phyloP scores from a whole-genome alignment of 2,797 vertebrate species.

The Chrosomus eos region DNA sequence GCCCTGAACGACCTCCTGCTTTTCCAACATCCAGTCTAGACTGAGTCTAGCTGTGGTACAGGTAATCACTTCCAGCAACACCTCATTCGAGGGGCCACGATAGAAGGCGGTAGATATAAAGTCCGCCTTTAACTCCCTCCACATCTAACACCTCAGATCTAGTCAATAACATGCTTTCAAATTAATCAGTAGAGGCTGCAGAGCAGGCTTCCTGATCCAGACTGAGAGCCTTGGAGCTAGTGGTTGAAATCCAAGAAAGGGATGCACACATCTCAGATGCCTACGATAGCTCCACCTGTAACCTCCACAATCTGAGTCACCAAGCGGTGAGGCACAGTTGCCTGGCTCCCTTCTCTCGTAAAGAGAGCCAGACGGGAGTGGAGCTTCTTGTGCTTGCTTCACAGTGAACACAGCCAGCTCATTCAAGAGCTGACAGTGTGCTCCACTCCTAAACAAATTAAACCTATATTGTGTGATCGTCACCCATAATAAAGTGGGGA shows the following conservation, averaged over 20 bases:
- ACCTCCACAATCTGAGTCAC: background rate
- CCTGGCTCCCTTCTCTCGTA: background rate
- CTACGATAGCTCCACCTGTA: background rate
- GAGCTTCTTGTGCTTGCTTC: no score
- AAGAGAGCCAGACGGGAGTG: background rate
- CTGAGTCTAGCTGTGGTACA: background rate
- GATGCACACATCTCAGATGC: background rate
- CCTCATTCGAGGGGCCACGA: background rate
- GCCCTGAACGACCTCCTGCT: background rate
- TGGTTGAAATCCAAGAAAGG: background rate
- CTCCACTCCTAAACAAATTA: background rate
- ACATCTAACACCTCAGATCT: background rate
- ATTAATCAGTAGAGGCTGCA: background rate
- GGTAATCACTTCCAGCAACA: background rate
- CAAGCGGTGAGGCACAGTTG: background rate
- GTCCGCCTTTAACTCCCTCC: background rate
- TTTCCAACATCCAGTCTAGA: background rate
- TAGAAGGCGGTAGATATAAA: background rate
- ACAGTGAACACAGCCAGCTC: background rate
- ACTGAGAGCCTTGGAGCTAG: background rate
- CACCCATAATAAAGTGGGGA: background rate
- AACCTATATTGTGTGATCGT: background rate
- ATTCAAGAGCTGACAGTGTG: background rate
- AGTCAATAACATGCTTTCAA: background rate
- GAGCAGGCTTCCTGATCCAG: background rate